A percentile compares a stretch with the other conserved stretches of the same genome.
phyloP scores from a whole-genome alignment of 2,888 invertebrate genomes.

The Laothoe populi region DNA sequence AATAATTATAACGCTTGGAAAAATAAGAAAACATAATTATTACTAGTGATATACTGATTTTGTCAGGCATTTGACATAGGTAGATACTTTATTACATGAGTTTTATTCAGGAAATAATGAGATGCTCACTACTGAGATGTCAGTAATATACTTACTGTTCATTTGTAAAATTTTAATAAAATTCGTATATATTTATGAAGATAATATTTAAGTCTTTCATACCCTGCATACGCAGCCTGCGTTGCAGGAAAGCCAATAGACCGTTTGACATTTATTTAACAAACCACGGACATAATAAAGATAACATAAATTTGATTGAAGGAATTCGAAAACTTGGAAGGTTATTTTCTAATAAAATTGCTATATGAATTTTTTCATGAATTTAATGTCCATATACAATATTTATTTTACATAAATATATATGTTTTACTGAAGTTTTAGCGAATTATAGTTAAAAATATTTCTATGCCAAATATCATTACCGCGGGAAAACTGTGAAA shows the following conservation, averaged over 20 bases:
- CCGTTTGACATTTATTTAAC: neutral
- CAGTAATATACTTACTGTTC: too few species aligned
- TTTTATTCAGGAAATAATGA: too few species aligned
- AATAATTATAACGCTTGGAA: too few species aligned
- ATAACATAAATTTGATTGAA: neutral
- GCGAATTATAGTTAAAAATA: constrained; percentile 22
- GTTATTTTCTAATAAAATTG: constrained; percentile 28
- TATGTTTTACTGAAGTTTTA: constrained; percentile 4
- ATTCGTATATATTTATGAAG: too few species aligned
- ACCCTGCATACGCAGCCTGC: constrained; percentile 7
- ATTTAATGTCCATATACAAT: constrained; percentile 16
- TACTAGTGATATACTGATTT: too few species aligned
- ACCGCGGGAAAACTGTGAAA: constrained; percentile 82
- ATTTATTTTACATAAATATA: constrained; percentile 5
- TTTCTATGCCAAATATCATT: constrained; percentile 50
- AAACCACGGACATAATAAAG: neutral
- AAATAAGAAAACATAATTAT: too few species aligned
- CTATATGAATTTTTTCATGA: constrained; percentile 14
- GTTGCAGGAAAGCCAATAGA: neutral
- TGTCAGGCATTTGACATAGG: too few species aligned
- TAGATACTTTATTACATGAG: too few species aligned
- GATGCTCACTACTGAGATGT: too few species aligned
- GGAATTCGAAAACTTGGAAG: constrained; percentile 24
- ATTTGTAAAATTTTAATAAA: too few species aligned
- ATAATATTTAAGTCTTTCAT: neutral